These are phyloP conservation scores for Halcyon chelicuti DNA, from an alignment of 2,797 vertebrate species.

Conservation along the genomic window DNA sequence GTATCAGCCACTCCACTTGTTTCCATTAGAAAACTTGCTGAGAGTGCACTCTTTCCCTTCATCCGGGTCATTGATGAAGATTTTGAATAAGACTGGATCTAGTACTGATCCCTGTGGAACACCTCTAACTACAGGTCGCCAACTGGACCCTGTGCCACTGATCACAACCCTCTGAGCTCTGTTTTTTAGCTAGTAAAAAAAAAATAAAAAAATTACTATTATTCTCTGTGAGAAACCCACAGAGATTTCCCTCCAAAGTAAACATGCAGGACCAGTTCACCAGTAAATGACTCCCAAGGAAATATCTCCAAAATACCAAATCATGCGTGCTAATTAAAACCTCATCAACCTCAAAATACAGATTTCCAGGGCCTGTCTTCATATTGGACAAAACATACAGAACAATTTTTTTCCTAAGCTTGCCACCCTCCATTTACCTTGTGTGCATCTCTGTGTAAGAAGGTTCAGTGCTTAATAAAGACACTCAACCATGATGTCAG, in stretches of 20 bases:
- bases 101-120: too few relatives aligned
- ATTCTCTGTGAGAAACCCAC: neutral
- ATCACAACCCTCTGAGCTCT: too few relatives aligned
- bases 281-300: neutral
- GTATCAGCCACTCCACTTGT: too few relatives aligned
- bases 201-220: too few relatives aligned
- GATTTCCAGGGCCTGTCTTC: neutral
- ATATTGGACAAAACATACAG: neutral
- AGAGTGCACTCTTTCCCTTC: too few relatives aligned
- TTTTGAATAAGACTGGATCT: too few relatives aligned
- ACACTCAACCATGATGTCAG: neutral
- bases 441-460: neutral
- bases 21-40: too few relatives aligned
- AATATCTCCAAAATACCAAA: neutral
- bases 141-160: too few relatives aligned
- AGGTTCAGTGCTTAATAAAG: neutral
- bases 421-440: neutral
- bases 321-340: neutral
- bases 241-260: neutral
- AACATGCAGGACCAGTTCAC: too few relatives aligned
- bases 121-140: too few relatives aligned
- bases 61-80: too few relatives aligned
- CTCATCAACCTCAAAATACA: accelerated
- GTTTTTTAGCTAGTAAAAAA: too few relatives aligned
- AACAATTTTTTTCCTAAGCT: neutral